Evolutionary conservation across 1,140 invertebrate species (phyloP).

Genomic region (Tetranychus cinnabarinus): DNA sequence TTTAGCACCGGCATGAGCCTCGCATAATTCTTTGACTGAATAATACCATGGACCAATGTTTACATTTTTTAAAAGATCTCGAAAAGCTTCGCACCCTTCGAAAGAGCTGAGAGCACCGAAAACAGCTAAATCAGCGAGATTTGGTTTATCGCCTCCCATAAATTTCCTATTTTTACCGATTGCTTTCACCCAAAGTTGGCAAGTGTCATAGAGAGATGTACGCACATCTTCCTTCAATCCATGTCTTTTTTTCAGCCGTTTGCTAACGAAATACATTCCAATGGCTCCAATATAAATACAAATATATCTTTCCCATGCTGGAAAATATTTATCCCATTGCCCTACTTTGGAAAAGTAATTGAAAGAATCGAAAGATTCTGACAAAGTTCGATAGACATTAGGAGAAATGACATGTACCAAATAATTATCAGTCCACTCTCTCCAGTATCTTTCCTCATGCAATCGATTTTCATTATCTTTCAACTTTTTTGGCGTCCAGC

Average conservation of each 20-base stretch:
- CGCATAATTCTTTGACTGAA: conserved; percentile 21
- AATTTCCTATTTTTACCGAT: conserved; percentile 44
- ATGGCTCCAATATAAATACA: conserved; percentile 80
- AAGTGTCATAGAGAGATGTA: conserved; percentile 64
- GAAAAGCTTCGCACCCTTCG: conserved; percentile 76
- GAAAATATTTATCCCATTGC: conserved; percentile 65
- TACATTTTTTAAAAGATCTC: conserved; percentile 49
- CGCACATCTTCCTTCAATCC: conserved; percentile 66
- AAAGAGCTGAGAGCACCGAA: conserved; percentile 83
- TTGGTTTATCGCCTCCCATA: conserved; percentile 54
- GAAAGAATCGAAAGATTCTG: conserved; percentile 68
- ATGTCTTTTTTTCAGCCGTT: conserved; percentile 64
- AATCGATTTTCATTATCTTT: conserved; percentile 6
- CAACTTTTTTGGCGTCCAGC: background rate
- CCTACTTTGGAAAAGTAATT: conserved; percentile 72
- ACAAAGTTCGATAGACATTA: conserved; percentile 71
- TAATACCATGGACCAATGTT: conserved; percentile 34
- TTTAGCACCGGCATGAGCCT: conserved; percentile 12
- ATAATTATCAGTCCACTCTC: conserved; percentile 66
- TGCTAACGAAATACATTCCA: conserved; percentile 82
- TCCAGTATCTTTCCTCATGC: conserved; percentile 64
- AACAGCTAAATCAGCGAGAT: conserved; percentile 76
- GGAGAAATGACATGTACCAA: conserved; percentile 74
- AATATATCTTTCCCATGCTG: conserved; percentile 49
- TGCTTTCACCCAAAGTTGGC: conserved; percentile 47